Conservation (phyloP, 2,113 vertebrate genomes). For the Corvus moneduloides region DNA sequence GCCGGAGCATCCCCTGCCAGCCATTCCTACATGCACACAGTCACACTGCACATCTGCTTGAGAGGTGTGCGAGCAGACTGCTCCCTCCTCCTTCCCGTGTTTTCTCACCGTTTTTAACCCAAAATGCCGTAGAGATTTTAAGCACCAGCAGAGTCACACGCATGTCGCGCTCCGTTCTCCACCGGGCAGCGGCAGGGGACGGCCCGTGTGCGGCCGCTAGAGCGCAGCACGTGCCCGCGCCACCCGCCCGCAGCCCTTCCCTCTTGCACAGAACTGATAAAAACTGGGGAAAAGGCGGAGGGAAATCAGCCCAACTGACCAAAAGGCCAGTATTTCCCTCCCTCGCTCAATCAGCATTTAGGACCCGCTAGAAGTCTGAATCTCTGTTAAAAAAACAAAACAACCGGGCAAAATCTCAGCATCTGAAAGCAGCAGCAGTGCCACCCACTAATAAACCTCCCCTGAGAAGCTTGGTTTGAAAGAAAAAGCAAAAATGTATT, state of each 20-base stretch:
- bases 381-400: neutral
- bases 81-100: neutral
- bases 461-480: neutral
- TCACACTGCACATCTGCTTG: neutral
- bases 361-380: neutral
- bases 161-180: accelerated
- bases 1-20: neutral
- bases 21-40: neutral
- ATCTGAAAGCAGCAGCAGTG: neutral
- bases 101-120: neutral
- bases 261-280: accelerated
- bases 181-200: accelerated
- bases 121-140: accelerated
- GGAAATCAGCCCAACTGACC: neutral
- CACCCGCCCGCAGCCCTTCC: neutral
- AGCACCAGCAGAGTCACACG: accelerated
- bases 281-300: accelerated
- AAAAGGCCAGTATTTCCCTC: neutral
- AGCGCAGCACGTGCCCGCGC: slow-evolving; percentile 18
- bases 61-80: neutral
- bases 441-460: neutral
- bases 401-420: neutral
- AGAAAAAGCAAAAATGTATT: neutral
- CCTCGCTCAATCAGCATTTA: neutral
- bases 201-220: slow-evolving; percentile 3